Evolutionary conservation across 2,113 vertebrate genomes (phyloP), one percentile per base, ranked within the genome.

Genomic region (Rhinolophus sinicus): DNA sequence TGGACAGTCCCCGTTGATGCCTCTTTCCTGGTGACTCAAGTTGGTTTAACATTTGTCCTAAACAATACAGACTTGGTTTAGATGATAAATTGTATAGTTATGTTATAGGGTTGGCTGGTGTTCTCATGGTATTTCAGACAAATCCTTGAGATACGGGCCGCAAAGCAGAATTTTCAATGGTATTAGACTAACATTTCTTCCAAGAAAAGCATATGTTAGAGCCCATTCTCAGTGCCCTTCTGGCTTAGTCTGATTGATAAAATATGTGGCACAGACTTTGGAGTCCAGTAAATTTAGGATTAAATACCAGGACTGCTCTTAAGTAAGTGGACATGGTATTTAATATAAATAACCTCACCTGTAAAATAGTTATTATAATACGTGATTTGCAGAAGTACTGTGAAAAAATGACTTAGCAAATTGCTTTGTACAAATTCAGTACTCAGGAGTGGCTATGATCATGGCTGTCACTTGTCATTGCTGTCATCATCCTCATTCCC

Each of bases 221-320:
- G 38, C 40, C 90, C 28, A 44, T 69, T 35, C 26, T 88, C 56
- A 35, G 54, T 9, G 15, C 5, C n/a, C 2, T 12, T 90, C 14
- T 60, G 64, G 47, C 18, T 73, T 60, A 58, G 62, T 87, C 15
- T 90, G 33, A 69, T 21, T 35, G 60, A 64, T 33, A 50, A 65
- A 76, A 60, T 62, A 84, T 73, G 38, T 88, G 86, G 24, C 50
- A 76, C 28, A 60, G 83, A 76, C 9, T 97, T 89, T 88, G 70
- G 40, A 90, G 54, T 69, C 15, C 26, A 24, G 56, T 10, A 69
- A 50, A 69, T 88, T 91, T 52, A 81, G 26, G 35, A 47, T 73
- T 80, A 70, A 69, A 44, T 30, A 62, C 12, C 15, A 93, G 47
- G 26, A 33, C 30, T 54, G 28, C n/a, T 82, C 12, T 85, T 73